A percentile compares a stretch with the other conserved stretches of the same genome.
phyloP scores from a whole-genome alignment of 2,888 invertebrate genomes.

The Adelognathus sp. region DNA sequence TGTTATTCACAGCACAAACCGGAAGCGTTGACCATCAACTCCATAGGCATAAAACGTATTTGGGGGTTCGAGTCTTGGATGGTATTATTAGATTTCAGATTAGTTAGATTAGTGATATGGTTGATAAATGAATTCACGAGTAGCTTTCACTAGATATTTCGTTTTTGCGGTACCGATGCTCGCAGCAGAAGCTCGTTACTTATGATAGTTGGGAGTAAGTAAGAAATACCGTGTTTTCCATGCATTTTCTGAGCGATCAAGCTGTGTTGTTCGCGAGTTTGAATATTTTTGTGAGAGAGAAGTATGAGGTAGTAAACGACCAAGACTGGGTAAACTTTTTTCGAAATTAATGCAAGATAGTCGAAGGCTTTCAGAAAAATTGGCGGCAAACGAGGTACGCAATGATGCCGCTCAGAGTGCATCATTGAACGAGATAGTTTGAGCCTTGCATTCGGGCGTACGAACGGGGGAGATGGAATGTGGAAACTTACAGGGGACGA shows the following conservation, averaged over 20 bases:
- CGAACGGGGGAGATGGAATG: constrained; percentile 3
- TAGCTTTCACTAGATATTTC: constrained; percentile 27
- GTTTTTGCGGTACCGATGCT: constrained; percentile 41
- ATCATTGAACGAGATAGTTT: constrained; percentile 27
- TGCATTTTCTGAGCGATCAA: not conserved
- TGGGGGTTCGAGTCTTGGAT: too few species aligned
- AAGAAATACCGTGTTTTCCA: constrained; percentile 45
- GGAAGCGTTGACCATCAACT: too few species aligned
- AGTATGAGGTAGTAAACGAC: constrained; percentile 33
- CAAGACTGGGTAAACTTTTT: constrained; percentile 57
- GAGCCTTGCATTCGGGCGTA: constrained; percentile 10
- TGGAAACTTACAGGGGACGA: constrained; percentile 40
- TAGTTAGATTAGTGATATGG: too few species aligned
- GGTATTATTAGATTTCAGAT: too few species aligned
- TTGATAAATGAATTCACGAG: constrained; percentile 42
- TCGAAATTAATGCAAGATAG: constrained; percentile 66
- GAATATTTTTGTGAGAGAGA: too few species aligned
- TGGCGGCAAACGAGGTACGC: constrained; percentile 57
- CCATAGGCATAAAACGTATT: too few species aligned
- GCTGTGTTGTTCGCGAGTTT: too few species aligned
- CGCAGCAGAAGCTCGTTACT: constrained; percentile 34
- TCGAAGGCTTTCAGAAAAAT: constrained; percentile 65
- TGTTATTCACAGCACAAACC: too few species aligned
- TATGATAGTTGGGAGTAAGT: constrained; percentile 29
- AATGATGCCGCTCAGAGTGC: constrained; percentile 43